A percentile compares a stretch with the other conserved stretches of the same genome.
These are phyloP conservation scores for Portevinia maculata DNA, from an alignment of 2,888 invertebrate genomes.

Conservation along the genomic window DNA sequence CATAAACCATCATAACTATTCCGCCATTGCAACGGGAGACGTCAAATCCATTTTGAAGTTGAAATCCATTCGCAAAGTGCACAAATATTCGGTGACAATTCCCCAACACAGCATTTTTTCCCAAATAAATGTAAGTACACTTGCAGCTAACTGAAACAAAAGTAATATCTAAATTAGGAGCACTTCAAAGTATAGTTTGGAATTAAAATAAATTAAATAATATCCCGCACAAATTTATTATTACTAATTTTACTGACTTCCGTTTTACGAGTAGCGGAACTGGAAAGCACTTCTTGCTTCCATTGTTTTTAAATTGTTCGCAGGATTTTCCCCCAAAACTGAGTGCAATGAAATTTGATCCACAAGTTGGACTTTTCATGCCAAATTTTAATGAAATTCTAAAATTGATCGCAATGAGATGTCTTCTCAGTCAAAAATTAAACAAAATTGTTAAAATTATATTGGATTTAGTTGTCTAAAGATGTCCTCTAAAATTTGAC, in stretches of 20 bases:
- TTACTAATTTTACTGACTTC: slow-evolving; percentile 77
- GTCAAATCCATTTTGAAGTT: slow-evolving; percentile 56
- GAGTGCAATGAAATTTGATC: background rate
- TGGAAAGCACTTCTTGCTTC: slow-evolving; percentile 75
- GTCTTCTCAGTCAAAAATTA: background rate
- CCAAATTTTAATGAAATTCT: background rate
- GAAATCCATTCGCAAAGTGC: slow-evolving; percentile 43
- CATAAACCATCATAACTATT: slow-evolving; percentile 32
- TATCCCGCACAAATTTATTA: slow-evolving; percentile 68
- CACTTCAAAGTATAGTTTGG: slow-evolving; percentile 14
- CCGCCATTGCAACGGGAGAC: slow-evolving; percentile 69
- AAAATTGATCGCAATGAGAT: background rate
- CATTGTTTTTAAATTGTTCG: slow-evolving; percentile 56
- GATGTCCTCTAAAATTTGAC: slow-evolving; percentile 67
- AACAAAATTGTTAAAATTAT: background rate
- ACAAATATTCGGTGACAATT: slow-evolving; percentile 35
- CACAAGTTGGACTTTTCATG: background rate
- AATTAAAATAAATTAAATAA: slow-evolving; percentile 9
- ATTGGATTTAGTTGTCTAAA: slow-evolving; percentile 36
- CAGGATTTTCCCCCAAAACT: slow-evolving; percentile 53
- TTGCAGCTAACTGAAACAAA: background rate
- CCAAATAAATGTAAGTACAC: slow-evolving; percentile 52
- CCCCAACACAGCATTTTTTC: slow-evolving; percentile 25
- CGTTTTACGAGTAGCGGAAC: slow-evolving; percentile 76
- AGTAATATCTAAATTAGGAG: slow-evolving; percentile 16